These are phyloP conservation scores for Sitophilus oryzae DNA, from an alignment of 1,140 invertebrate species.

Conservation along the genomic window DNA sequence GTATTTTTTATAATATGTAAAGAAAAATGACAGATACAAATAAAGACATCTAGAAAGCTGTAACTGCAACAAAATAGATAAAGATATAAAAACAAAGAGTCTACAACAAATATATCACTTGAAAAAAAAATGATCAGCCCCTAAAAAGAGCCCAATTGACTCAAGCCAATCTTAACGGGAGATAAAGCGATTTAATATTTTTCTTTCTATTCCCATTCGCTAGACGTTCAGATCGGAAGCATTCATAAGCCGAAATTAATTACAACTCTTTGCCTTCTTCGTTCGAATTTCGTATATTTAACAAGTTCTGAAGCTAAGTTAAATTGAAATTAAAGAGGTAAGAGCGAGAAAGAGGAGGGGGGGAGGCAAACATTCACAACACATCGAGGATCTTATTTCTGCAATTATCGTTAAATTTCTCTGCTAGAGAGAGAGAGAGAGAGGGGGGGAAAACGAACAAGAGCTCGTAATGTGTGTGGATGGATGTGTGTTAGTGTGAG, in stretches of 20 bases:
- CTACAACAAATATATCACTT: not conserved
- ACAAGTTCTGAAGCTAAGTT: conserved; percentile 28
- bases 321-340: conserved; percentile 30
- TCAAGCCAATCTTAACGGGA: not conserved
- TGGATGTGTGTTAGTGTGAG: conserved; percentile 17
- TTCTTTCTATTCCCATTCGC: conserved; percentile 1
- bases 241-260: conserved; percentile 27
- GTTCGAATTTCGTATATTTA: conserved; percentile 27
- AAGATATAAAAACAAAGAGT: not conserved
- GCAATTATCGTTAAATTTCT: conserved; percentile 26
- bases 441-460: conserved; percentile 22
- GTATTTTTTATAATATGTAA: too few species aligned
- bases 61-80: not conserved
- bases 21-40: not conserved
- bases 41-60: not conserved
- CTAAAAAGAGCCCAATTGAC: not conserved
- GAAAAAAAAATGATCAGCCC: not conserved
- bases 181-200: not conserved
- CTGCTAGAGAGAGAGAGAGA: too few species aligned
- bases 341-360: too few species aligned
- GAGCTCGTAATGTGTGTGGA: too few species aligned
- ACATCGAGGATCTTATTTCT: conserved; percentile 26
- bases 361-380: conserved; percentile 27
- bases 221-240: not conserved
- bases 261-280: conserved; percentile 26